A percentile compares a stretch with the other conserved stretches of the same genome.
Conservation (phyloP, 2,888 invertebrate species). For the Lepidochitona cinerea region DNA sequence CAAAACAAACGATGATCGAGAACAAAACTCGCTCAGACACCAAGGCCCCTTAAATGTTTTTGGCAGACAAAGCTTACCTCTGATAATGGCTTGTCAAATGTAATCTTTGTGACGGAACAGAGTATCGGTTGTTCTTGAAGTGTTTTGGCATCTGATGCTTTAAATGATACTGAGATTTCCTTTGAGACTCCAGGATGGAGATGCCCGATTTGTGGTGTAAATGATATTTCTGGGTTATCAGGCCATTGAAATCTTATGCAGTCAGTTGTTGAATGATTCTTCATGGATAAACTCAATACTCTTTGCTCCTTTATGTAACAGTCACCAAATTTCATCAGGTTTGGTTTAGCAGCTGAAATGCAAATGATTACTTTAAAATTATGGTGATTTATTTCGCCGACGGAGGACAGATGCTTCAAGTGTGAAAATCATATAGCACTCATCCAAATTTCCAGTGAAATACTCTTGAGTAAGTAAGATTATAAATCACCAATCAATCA, state of each 20-base stretch:
- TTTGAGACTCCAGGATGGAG: slow-evolving; percentile 70
- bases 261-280: slow-evolving; percentile 67
- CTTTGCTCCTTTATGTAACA: slow-evolving; percentile 66
- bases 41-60: background rate
- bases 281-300: slow-evolving; percentile 65
- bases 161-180: slow-evolving; percentile 74
- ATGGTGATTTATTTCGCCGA: no score
- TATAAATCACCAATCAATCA: no score
- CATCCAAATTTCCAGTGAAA: no score
- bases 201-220: slow-evolving; percentile 72
- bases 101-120: slow-evolving; percentile 66
- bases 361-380: no score
- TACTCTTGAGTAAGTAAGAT: no score
- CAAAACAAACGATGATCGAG: no score
- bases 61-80: slow-evolving; percentile 39
- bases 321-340: slow-evolving; percentile 69
- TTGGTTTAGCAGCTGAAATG: slow-evolving; percentile 67
- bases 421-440: no score
- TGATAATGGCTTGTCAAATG: slow-evolving; percentile 60
- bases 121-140: slow-evolving; percentile 53
- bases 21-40: no score
- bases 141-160: slow-evolving; percentile 69
- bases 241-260: slow-evolving; percentile 67
- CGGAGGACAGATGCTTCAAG: no score
- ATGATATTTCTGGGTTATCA: slow-evolving; percentile 69